These are phyloP conservation scores for Rallus limicola DNA, from an alignment of 2,113 vertebrate genomes.

Conservation along the genomic window DNA sequence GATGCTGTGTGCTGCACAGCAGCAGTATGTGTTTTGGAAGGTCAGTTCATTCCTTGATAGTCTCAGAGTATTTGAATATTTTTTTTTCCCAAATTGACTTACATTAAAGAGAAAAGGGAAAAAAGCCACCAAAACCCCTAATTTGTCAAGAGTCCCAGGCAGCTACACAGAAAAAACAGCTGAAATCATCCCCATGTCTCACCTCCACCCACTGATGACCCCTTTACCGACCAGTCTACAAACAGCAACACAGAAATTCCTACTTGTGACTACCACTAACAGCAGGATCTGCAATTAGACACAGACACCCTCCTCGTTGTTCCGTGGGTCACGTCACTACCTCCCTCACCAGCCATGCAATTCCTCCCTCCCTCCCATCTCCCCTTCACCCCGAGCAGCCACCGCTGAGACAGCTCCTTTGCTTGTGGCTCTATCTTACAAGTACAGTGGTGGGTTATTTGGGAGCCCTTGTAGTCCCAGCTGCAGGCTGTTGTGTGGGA, in stretches of 20 bases:
- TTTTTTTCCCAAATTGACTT: neutral
- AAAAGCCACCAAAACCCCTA: too few species aligned
- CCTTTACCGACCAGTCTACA: neutral
- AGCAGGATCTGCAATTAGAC: neutral
- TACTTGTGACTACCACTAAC: neutral
- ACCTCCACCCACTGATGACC: neutral
- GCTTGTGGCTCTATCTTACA: neutral
- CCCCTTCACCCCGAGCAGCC: neutral
- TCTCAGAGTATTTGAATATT: neutral
- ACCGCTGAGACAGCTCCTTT: neutral
- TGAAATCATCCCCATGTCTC: neutral
- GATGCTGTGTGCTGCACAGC: neutral
- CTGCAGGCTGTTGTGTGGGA: neutral
- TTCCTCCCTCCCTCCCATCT: neutral
- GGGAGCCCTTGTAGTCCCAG: neutral
- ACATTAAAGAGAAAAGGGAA: too few species aligned
- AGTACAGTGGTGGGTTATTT: accelerated
- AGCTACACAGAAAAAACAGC: neutral
- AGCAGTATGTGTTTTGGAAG: accelerated
- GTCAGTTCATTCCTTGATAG: neutral
- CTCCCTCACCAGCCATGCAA: neutral
- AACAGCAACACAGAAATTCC: neutral
- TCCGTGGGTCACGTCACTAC: neutral
- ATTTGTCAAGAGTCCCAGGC: neutral
- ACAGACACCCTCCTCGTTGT: neutral